phyloP scores from a whole-genome alignment of 2,888 invertebrate species.

The Drosophila greeni region DNA sequence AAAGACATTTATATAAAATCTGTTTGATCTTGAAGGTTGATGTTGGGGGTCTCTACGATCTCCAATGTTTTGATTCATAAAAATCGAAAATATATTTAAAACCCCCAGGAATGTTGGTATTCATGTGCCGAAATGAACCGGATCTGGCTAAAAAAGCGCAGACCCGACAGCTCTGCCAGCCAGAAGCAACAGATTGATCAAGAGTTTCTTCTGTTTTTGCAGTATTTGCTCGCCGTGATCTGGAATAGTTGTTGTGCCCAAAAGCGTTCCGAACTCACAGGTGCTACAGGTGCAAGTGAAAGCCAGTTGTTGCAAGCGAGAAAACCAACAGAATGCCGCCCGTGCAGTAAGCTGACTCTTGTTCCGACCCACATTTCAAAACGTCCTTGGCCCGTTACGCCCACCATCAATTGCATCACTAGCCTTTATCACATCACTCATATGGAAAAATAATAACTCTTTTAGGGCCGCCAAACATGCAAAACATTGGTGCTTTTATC shows the following conservation, averaged over 20 bases:
- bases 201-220: slow-evolving; percentile 61
- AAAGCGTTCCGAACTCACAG: slow-evolving; percentile 18
- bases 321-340: slow-evolving; percentile 56
- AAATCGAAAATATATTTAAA: not conserved
- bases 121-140: slow-evolving; percentile 45
- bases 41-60: not conserved
- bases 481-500: slow-evolving; percentile 17
- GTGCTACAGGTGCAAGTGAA: slow-evolving; percentile 66
- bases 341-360: slow-evolving; percentile 63
- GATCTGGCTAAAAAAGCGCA: slow-evolving; percentile 44
- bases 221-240: slow-evolving; percentile 51
- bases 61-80: not conserved
- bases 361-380: slow-evolving; percentile 27
- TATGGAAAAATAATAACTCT: not conserved
- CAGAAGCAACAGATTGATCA: slow-evolving; percentile 42
- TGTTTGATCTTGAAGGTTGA: not conserved
- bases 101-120: not conserved
- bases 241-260: slow-evolving; percentile 42
- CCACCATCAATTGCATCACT: slow-evolving; percentile 55
- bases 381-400: slow-evolving; percentile 19
- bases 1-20: not conserved
- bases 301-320: slow-evolving; percentile 47
- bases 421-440: slow-evolving; percentile 12
- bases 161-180: slow-evolving; percentile 26
- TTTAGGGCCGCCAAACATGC: slow-evolving; percentile 25